Conservation (phyloP, 2,113 vertebrate species). For the Sylvilagus bachmani region DNA sequence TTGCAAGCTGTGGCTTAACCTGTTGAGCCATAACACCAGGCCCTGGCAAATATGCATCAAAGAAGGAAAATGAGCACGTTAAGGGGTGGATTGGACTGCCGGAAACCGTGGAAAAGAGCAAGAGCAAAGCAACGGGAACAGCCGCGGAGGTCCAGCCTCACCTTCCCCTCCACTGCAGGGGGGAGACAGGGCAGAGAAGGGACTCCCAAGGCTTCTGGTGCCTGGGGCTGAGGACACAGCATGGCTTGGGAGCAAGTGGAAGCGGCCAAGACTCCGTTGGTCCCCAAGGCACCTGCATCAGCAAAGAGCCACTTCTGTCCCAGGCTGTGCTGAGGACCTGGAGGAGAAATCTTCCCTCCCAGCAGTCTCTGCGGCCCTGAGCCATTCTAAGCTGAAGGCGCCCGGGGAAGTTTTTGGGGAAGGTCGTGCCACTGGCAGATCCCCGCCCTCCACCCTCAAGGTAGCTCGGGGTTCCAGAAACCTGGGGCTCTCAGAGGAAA, state of each 20-base stretch:
- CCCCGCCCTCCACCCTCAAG: background rate
- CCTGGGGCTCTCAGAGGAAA: background rate
- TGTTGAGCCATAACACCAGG: too few relatives aligned
- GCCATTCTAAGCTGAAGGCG: background rate
- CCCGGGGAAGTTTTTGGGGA: too few relatives aligned
- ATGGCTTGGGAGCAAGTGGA: background rate
- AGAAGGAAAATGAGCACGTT: background rate
- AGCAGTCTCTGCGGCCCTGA: background rate
- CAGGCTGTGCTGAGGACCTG: too few relatives aligned
- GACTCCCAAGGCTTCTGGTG: background rate
- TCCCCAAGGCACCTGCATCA: background rate
- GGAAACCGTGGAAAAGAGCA: background rate
- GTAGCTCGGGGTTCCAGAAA: background rate
- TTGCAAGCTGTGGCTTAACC: too few relatives aligned
- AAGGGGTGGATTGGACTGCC: background rate
- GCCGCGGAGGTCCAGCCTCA: background rate
- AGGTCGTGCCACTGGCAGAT: background rate
- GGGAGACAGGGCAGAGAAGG: too few relatives aligned
- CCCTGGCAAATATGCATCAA: background rate
- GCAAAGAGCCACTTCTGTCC: background rate
- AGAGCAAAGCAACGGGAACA: background rate
- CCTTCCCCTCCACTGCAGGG: background rate
- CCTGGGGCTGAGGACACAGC: background rate
- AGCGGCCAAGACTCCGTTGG: background rate
- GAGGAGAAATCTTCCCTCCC: background rate